A percentile compares a stretch with the other conserved stretches of the same genome.
These are phyloP conservation scores for Microtus oregoni DNA, from an alignment of 2,113 vertebrate species.

Conservation along the genomic window DNA sequence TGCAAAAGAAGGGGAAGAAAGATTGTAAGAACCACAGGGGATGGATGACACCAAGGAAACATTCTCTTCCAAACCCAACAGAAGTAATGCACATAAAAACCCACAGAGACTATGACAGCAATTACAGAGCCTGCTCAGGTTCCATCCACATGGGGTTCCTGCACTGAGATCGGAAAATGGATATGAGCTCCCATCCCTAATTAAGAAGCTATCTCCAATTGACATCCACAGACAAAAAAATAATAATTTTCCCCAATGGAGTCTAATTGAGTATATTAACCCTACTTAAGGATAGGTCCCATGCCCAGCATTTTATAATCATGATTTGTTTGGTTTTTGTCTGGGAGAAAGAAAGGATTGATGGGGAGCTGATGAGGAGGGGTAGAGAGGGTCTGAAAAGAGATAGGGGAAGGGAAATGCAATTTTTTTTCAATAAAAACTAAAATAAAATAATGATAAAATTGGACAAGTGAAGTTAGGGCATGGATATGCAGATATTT, in stretches of 20 bases:
- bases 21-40: not conserved
- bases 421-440: not conserved
- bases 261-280: not conserved
- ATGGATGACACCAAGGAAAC: not conserved
- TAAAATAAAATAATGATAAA: not conserved
- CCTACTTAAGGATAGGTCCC: not conserved
- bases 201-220: not conserved
- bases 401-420: not conserved
- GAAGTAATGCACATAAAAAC: not conserved
- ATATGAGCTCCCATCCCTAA: not conserved
- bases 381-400: not conserved
- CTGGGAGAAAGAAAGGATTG: not conserved
- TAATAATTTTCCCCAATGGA: not conserved
- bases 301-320: not conserved
- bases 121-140: not conserved
- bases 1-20: not conserved
- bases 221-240: not conserved
- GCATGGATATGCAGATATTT: not conserved
- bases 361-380: not conserved
- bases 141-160: not conserved
- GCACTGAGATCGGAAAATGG: not conserved
- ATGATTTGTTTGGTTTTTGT: not conserved
- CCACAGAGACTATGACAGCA: not conserved
- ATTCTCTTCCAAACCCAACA: not conserved
- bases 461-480: slow-evolving; percentile 26